Percentiles rank a stretch among this genome's conserved stretches.
Conservation (phyloP, 2,888 invertebrate genomes). For the Monopis laevigella region DNA sequence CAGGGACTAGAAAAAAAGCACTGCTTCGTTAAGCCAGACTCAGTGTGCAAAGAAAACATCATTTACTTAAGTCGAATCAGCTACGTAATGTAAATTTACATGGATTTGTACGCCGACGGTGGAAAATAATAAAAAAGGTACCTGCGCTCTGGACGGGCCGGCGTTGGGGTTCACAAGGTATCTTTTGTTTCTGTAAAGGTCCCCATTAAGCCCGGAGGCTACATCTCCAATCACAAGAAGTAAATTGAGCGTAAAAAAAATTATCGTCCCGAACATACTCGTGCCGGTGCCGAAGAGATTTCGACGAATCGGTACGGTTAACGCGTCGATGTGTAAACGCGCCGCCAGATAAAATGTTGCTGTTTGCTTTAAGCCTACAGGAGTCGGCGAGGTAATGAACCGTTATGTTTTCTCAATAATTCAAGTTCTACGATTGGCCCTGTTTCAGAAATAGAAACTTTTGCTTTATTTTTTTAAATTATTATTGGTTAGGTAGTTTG, state of each 20-base stretch:
- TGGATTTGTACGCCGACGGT: slow-evolving; percentile 14
- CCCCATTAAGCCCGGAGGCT: slow-evolving; percentile 12
- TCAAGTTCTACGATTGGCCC: slow-evolving; percentile 35
- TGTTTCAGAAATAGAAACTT: too few species aligned
- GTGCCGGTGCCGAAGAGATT: slow-evolving; percentile 24
- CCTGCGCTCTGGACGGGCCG: slow-evolving; percentile 68
- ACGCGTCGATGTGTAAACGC: slow-evolving; percentile 19
- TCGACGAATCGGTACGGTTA: slow-evolving; percentile 22
- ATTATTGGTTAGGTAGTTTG: too few species aligned
- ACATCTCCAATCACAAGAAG: slow-evolving; percentile 21
- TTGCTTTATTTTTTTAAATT: too few species aligned
- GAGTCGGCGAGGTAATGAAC: slow-evolving; percentile 48
- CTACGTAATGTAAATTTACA: slow-evolving; percentile 42
- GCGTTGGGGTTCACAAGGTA: slow-evolving; percentile 68
- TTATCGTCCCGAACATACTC: slow-evolving; percentile 37
- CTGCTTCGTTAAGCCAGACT: slow-evolving; percentile 55
- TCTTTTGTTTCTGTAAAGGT: slow-evolving; percentile 49
- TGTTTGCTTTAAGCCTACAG: slow-evolving; percentile 49
- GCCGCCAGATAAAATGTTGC: slow-evolving; percentile 44
- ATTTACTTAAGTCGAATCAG: slow-evolving; percentile 54
- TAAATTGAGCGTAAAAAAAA: slow-evolving; percentile 37
- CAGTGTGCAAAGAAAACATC: slow-evolving; percentile 52
- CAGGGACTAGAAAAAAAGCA: slow-evolving; percentile 47
- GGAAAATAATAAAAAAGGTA: slow-evolving; percentile 28
- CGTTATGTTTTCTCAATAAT: slow-evolving; percentile 61